phyloP scores from a whole-genome alignment of 2,113 vertebrate species.

The Felis chaus region DNA sequence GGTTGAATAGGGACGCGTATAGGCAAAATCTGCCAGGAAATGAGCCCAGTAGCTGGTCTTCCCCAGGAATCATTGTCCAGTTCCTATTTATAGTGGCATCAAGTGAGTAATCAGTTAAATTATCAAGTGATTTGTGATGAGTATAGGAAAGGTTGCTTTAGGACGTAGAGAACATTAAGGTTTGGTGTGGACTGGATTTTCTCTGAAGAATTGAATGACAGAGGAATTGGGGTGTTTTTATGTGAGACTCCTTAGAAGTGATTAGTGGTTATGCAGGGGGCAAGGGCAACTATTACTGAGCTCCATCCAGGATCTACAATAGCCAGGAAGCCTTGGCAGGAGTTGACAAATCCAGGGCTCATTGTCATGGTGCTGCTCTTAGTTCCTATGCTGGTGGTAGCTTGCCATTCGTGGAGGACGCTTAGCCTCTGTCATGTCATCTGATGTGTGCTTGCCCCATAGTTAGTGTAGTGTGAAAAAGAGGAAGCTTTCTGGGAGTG shows the following conservation, averaged over 20 bases:
- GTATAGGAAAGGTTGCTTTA: slow-evolving; percentile 21
- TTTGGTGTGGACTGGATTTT: slow-evolving; percentile 49
- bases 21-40: slow-evolving; percentile 49
- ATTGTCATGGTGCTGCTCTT: neutral
- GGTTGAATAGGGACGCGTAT: neutral
- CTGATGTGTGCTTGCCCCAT: slow-evolving; percentile 39
- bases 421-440: slow-evolving; percentile 64
- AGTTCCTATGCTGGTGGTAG: slow-evolving; percentile 42
- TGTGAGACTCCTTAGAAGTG: slow-evolving; percentile 7
- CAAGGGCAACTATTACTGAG: slow-evolving; percentile 36
- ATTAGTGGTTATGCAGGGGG: neutral
- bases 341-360: slow-evolving; percentile 32
- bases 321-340: slow-evolving; percentile 1
- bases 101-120: slow-evolving; percentile 49
- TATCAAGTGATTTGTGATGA: slow-evolving; percentile 33
- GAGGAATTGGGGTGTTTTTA: slow-evolving; percentile 35
- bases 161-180: neutral
- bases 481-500: slow-evolving; percentile 67
- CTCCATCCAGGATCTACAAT: neutral
- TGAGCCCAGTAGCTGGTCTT: neutral
- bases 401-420: slow-evolving; percentile 54
- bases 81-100: slow-evolving; percentile 40
- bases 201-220: slow-evolving; percentile 28
- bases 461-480: slow-evolving; percentile 75
- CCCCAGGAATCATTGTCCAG: neutral